These are phyloP conservation scores for Aporophyla lueneburgensis DNA, from an alignment of 2,888 invertebrate genomes.

Conservation along the genomic window DNA sequence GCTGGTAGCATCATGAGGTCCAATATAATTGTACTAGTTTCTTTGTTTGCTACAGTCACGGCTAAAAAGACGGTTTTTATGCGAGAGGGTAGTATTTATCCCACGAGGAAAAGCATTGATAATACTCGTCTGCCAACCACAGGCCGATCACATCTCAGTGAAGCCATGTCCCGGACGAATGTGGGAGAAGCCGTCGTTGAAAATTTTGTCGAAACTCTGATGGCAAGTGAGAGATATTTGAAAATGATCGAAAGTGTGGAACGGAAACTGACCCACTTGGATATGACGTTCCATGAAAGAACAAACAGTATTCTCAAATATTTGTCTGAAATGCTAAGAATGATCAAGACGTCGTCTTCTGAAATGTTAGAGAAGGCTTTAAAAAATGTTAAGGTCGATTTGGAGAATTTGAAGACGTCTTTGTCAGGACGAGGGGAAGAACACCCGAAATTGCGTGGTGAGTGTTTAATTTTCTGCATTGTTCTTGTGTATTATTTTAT, in stretches of 20 bases:
- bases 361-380: constrained; percentile 37
- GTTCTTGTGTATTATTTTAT: neutral
- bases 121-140: constrained; percentile 61
- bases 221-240: constrained; percentile 82
- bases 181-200: constrained; percentile 78
- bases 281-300: constrained; percentile 79
- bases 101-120: constrained; percentile 35
- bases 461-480: constrained; percentile 38
- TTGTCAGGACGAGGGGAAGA: constrained; percentile 66
- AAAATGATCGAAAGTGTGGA: constrained; percentile 83
- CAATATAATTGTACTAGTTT: constrained; percentile 44
- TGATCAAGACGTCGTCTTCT: constrained; percentile 44
- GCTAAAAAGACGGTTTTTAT: constrained; percentile 44
- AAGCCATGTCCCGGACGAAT: constrained; percentile 33
- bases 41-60: constrained; percentile 44
- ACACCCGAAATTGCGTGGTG: constrained; percentile 75
- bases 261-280: constrained; percentile 79
- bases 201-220: constrained; percentile 83
- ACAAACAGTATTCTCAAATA: constrained; percentile 81
- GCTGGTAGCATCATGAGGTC: constrained; percentile 65
- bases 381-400: constrained; percentile 48
- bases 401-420: constrained; percentile 53
- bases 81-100: constrained; percentile 36
- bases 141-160: constrained; percentile 28
- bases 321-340: constrained; percentile 77